phyloP scores from a whole-genome alignment of 2,113 vertebrate genomes.

The Onychostruthus taczanowskii region DNA sequence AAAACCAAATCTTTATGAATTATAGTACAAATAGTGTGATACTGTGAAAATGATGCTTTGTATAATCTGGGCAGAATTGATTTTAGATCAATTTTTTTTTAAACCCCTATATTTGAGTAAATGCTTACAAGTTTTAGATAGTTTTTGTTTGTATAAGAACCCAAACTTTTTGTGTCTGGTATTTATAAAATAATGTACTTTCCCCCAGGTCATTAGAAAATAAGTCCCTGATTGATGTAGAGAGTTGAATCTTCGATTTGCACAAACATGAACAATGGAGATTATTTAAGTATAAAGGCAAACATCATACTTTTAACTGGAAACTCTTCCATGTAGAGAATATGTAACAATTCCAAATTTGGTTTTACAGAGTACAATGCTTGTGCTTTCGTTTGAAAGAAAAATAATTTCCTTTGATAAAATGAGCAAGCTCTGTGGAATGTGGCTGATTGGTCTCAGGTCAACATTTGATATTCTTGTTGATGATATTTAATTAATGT shows the following conservation, averaged over 20 bases:
- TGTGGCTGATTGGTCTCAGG: not conserved
- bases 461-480: not conserved
- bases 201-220: not conserved
- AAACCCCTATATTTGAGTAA: not conserved
- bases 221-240: not conserved
- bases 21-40: not conserved
- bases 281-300: not conserved
- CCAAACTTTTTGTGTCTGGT: not conserved
- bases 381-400: not conserved
- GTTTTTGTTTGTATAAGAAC: not conserved
- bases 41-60: not conserved
- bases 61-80: not conserved
- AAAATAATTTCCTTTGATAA: not conserved
- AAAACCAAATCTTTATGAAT: not conserved
- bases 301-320: not conserved
- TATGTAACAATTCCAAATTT: not conserved
- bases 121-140: not conserved
- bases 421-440: not conserved
- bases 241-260: not conserved
- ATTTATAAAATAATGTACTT: not conserved
- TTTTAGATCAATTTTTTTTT: not conserved
- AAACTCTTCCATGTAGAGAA: not conserved
- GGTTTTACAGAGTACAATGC: not conserved
- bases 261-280: not conserved
- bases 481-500: not conserved